Conservation (phyloP, 1,140 invertebrate species). For the Saccostrea glomerata region DNA sequence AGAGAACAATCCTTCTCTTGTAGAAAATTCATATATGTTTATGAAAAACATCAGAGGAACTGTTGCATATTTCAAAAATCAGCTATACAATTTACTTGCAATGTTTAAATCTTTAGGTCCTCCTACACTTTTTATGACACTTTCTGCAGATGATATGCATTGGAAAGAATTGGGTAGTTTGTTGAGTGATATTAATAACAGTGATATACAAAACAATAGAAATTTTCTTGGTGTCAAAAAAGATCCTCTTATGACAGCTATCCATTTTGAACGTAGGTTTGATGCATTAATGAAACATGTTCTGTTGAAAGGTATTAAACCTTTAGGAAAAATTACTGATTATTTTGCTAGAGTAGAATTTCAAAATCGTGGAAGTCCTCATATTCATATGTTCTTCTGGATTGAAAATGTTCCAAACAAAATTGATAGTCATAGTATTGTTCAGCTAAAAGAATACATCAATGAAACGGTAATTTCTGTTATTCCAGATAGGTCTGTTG, state of each 20-base stretch:
- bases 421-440: background rate
- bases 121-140: slow-evolving; percentile 1
- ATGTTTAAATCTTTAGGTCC: slow-evolving; percentile 5
- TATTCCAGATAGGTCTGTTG: background rate
- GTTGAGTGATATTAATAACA: slow-evolving; percentile 39
- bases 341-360: slow-evolving; percentile 11
- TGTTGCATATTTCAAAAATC: background rate
- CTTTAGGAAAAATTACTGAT: background rate
- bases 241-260: slow-evolving; percentile 52
- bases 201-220: background rate
- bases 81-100: background rate
- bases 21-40: background rate
- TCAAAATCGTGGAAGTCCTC: slow-evolving; percentile 38
- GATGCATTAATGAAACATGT: slow-evolving; percentile 51
- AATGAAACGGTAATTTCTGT: slow-evolving; percentile 56
- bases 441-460: slow-evolving; percentile 5
- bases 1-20: background rate
- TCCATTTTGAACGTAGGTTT: slow-evolving; percentile 58
- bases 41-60: slow-evolving; percentile 1
- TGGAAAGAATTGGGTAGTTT: slow-evolving; percentile 48
- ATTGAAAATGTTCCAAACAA: slow-evolving; percentile 71
- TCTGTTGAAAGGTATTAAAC: slow-evolving; percentile 42
- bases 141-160: slow-evolving; percentile 8
- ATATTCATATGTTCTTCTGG: slow-evolving; percentile 76
- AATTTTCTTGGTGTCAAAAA: too few relatives aligned